phyloP scores from a whole-genome alignment of 2,888 invertebrate genomes.

The Ypsolopha scabrella region DNA sequence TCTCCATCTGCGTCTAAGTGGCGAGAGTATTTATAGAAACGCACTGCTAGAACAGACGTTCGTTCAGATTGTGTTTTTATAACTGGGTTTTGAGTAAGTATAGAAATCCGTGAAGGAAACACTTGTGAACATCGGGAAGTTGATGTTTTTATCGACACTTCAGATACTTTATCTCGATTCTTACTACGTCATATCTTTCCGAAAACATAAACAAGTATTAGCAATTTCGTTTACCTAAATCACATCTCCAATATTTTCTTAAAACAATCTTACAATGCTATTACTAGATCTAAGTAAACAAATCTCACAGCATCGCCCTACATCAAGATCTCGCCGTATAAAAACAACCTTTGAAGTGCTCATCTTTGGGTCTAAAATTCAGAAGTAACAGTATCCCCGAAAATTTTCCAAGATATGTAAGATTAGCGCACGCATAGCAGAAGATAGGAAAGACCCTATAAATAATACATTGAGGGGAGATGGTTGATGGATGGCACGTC shows the following conservation, averaged over 20 bases:
- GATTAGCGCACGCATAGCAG: slow-evolving; percentile 60
- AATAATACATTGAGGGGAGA: slow-evolving; percentile 66
- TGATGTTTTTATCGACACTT: slow-evolving; percentile 1
- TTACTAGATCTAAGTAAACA: not conserved
- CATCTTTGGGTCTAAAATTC: not conserved
- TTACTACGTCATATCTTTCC: too few relatives aligned
- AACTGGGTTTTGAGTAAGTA: not conserved
- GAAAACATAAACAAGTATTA: too few relatives aligned
- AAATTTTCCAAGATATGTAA: slow-evolving; percentile 67
- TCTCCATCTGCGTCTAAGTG: slow-evolving; percentile 36
- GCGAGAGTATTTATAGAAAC: slow-evolving; percentile 43
- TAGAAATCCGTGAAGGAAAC: not conserved
- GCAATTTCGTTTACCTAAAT: too few relatives aligned
- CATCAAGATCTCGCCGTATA: not conserved
- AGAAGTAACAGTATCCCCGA: slow-evolving; percentile 18
- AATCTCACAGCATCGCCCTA: not conserved
- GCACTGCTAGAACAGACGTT: not conserved
- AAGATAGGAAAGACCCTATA: slow-evolving; percentile 52
- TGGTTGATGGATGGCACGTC: slow-evolving; percentile 64
- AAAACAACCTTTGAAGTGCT: not conserved
- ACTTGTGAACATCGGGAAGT: slow-evolving; percentile 3
- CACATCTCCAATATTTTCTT: not conserved
- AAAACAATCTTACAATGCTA: not conserved
- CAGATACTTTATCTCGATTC: not conserved
- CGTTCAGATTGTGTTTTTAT: not conserved